phyloP scores from a whole-genome alignment of 2,888 invertebrate genomes.

The Autographa gamma region DNA sequence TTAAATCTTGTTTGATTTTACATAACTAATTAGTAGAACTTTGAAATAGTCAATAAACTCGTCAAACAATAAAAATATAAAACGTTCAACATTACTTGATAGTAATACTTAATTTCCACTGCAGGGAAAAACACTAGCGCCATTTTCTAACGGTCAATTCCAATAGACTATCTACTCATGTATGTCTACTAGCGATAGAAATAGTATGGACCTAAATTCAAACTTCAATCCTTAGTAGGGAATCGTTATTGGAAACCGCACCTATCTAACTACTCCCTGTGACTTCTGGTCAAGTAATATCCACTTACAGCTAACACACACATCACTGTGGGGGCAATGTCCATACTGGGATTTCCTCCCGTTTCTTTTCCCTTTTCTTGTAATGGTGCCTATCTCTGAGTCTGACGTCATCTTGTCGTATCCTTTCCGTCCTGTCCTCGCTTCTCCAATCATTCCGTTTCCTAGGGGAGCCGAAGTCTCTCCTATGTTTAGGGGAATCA shows the following conservation, averaged over 20 bases:
- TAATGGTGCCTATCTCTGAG: constrained; percentile 78
- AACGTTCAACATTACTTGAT: constrained; percentile 8
- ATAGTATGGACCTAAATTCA: background rate
- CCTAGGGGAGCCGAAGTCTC: constrained; percentile 68
- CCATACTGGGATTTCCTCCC: constrained; percentile 81
- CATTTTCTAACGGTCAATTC: constrained; percentile 5
- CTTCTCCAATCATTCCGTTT: constrained; percentile 74
- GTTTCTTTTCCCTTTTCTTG: constrained; percentile 81
- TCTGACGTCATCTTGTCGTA: constrained; percentile 80
- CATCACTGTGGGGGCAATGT: constrained; percentile 80
- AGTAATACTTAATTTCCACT: constrained; percentile 43
- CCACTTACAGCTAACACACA: constrained; percentile 48
- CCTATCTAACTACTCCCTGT: constrained; percentile 37
- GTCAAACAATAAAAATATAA: constrained; percentile 18
- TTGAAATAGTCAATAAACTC: constrained; percentile 25
- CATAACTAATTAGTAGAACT: constrained; percentile 25
- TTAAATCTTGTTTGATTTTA: constrained; percentile 27
- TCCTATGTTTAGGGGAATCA: constrained; percentile 62
- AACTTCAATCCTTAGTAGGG: constrained; percentile 1
- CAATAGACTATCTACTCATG: background rate
- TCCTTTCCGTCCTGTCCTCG: constrained; percentile 68
- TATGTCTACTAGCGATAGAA: background rate
- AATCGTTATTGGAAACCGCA: constrained; percentile 7
- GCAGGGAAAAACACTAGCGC: constrained; percentile 25
- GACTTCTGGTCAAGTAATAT: constrained; percentile 37